Base-by-base conservation (phyloP, 2,888 invertebrate species). In the Colletes collaris region DNA sequence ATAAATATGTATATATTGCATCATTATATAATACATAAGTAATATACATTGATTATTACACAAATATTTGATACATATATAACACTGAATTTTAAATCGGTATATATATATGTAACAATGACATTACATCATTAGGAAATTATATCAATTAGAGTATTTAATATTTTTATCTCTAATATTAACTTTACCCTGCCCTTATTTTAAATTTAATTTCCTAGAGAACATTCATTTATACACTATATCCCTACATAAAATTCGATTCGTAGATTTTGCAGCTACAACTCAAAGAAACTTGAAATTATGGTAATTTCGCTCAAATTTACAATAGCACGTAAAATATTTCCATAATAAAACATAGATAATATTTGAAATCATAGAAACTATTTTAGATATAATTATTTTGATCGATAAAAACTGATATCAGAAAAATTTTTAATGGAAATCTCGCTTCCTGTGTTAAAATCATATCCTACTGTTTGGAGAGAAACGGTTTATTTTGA, bases 31-130 rank as follows among this genome's bases (percentile, higher is more conserved):
- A 67, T 59, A 67, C 13, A 58, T 40, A 27, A 37, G 62, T 64
- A 56, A 71, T 8, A 8, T 46, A 65, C 58, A 60, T 59, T 10
- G 19, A 58, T 46, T 58, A 13, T 62, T 78, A 69, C 13, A 78
- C 69, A 76, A 69, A 64, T 55, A 27, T 66, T 66, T 56, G 7
- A 64, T 63, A 70, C 55, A 2, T 70, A 46, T 76, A 35, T 19
- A 73, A 62, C 16, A 16, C 66, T 73, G n/a, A 56, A 66, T 55
- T n/a, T 73, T 76, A 73, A 67, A 73, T 72, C 27, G 16, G 65
- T 49, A 10, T 50, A 52, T 49, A 10, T 50, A 52, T 6, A 2
- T 59, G 8, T 60, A 56, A 58, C 11, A 62, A 66, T 67, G n/a
- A 59, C 56, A 52, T 63, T 67, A 44, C 44, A 66, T 68, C 11